Base-by-base conservation (phyloP, 2,797 vertebrate species). In the Odontamblyopus rebecca region DNA sequence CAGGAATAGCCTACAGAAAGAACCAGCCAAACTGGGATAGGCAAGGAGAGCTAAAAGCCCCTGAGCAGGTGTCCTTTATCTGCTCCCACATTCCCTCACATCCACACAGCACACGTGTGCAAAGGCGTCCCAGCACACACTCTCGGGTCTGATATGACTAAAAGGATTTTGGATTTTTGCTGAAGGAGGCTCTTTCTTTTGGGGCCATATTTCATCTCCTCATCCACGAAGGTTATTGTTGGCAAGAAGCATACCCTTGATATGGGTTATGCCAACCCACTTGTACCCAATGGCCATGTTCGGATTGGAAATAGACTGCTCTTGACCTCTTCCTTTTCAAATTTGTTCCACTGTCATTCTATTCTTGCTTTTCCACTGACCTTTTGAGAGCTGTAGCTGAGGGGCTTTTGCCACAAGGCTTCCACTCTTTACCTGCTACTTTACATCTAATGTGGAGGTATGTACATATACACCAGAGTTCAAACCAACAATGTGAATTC, bases 251-350 rank as follows among this genome's bases (percentile, higher is more conserved):
- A 67, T 81, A 80, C 64, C 87, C 86, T 91, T 91, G 88, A 91
- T 91, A 85, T 68, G 79, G 82, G 86, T 86, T 91, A 75, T 73
- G 82, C 77, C 80, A 81, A 78, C 79, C 85, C 75, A 81, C 79
- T 72, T 86, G 82, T 79, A 78, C 84, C 81, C 80, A 75, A 86
- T 89, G 77, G 84, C 85, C 71, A 81, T 78, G 86, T 89, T 86
- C 87, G 83, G 79, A 85, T 88, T 83, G 79, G 90, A 92, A 93
- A 93, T 93, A 89, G 90, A 91, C 83, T 82, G 74, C 84, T 90
- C 82, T 82, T 92, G 91, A 93, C 91, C 91, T 76, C 82, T 71
- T 81, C 83, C 86, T 83, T 91, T 89, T 92, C 85, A 86, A 92
- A 88, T 85, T 77, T 73, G 78, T 41, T 41, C 71, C 72, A 72